Evolutionary conservation across 2,888 invertebrate species (phyloP).

Genomic region (Leucophora obtusa): DNA sequence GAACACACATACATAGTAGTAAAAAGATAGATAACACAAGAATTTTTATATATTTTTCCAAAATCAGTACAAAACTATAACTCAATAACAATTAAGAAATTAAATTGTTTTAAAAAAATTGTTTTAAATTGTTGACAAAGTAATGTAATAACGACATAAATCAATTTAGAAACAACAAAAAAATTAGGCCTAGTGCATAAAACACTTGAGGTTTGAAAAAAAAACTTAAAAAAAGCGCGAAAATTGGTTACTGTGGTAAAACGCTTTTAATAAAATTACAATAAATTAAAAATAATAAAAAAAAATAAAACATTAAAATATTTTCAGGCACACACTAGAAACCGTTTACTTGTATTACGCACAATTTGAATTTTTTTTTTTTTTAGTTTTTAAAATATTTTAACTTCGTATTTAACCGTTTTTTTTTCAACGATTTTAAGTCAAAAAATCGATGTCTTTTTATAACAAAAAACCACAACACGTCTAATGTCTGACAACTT

Average conservation of each 20-base stretch:
- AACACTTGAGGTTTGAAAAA: background rate
- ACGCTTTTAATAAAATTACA: conserved; percentile 55
- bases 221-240: conserved; percentile 13
- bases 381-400: conserved; percentile 20
- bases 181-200: conserved; percentile 35
- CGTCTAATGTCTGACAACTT: conserved; percentile 63
- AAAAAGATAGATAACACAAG: conserved; percentile 1
- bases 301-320: conserved; percentile 21
- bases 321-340: conserved; percentile 22
- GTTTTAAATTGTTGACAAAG: conserved; percentile 45
- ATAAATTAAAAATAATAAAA: conserved; percentile 55
- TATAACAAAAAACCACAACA: conserved; percentile 57
- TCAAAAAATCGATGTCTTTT: conserved; percentile 20
- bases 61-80: conserved; percentile 41
- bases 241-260: conserved; percentile 50
- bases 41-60: background rate
- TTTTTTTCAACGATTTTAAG: conserved; percentile 13
- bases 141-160: conserved; percentile 61
- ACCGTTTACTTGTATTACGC: conserved; percentile 41
- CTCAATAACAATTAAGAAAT: conserved; percentile 46
- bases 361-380: conserved; percentile 26
- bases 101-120: conserved; percentile 19
- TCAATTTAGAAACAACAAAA: conserved; percentile 41
- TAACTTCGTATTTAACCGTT: conserved; percentile 27
- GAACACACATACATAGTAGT: background rate